Evolutionary conservation across 2,113 vertebrate species (phyloP).

Genomic region (Haliaeetus leucogaster): DNA sequence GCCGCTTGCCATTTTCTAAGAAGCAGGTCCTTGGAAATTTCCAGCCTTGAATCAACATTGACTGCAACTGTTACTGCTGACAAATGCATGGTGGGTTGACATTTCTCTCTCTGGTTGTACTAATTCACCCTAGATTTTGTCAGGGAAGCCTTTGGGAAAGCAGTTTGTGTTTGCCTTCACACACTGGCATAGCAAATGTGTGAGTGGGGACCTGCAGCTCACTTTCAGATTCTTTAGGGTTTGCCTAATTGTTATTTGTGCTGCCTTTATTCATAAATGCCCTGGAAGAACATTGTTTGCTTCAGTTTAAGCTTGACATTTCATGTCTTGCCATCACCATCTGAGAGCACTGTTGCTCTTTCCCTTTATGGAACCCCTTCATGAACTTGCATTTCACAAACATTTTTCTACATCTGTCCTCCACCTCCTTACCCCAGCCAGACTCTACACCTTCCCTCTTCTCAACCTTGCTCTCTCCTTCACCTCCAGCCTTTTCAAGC

Average conservation of each 20-base stretch:
- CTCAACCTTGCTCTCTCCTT: neutral
- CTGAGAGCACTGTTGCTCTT: neutral
- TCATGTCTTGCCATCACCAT: neutral
- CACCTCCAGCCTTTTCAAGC: neutral
- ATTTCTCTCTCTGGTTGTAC: neutral
- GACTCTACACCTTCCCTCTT: neutral
- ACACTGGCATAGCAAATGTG: neutral
- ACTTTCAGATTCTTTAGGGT: neutral
- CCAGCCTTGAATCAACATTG: neutral
- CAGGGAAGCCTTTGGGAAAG: neutral
- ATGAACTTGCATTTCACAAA: neutral
- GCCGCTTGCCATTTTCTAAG: neutral
- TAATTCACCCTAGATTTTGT: neutral
- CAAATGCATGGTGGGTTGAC: rapidly evolving
- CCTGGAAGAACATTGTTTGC: neutral
- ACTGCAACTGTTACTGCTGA: neutral
- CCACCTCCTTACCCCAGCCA: neutral
- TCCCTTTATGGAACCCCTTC: neutral
- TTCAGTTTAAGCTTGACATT: neutral
- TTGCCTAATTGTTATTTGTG: neutral
- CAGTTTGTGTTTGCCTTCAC: neutral
- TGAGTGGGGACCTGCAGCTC: neutral
- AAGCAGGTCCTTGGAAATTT: neutral
- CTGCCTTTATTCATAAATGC: neutral
- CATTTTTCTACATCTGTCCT: neutral